phyloP scores from a whole-genome alignment of 2,888 invertebrate species.

The Athalia cordata region DNA sequence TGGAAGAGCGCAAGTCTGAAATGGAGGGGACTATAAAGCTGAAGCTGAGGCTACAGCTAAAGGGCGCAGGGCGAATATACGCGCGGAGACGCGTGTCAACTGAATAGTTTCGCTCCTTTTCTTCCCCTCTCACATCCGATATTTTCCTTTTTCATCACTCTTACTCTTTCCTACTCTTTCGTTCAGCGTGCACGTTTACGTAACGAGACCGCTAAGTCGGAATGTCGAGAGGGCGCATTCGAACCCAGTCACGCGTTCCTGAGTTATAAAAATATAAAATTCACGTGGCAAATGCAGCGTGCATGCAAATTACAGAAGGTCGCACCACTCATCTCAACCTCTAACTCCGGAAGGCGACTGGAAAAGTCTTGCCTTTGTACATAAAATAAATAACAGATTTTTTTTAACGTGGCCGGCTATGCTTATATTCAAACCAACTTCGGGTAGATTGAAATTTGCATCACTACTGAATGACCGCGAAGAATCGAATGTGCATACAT shows the following conservation, averaged over 20 bases:
- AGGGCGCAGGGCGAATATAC: slow-evolving; percentile 36
- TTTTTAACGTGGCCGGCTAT: too few species aligned
- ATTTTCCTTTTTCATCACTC: neutral
- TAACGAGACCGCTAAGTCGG: slow-evolving; percentile 38
- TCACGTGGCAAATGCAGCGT: too few species aligned
- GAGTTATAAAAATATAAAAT: too few species aligned
- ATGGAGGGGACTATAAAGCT: slow-evolving; percentile 50
- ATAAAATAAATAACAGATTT: too few species aligned
- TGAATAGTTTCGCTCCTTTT: neutral
- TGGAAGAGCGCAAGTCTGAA: slow-evolving; percentile 50
- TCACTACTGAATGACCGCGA: too few species aligned
- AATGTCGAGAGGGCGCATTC: slow-evolving; percentile 32
- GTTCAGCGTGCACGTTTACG: neutral
- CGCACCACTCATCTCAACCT: too few species aligned
- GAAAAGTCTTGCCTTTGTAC: too few species aligned
- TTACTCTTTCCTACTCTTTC: slow-evolving; percentile 10
- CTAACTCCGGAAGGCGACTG: too few species aligned
- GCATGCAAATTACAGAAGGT: too few species aligned
- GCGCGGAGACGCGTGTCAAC: slow-evolving; percentile 55
- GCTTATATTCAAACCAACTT: too few species aligned
- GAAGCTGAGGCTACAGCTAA: slow-evolving; percentile 38
- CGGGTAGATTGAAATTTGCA: too few species aligned
- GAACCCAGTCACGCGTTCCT: slow-evolving; percentile 45
- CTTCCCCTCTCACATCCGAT: neutral
- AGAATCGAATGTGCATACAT: too few species aligned